Base-by-base conservation (phyloP, 1,140 invertebrate genomes). In the Leucophenga varia region DNA sequence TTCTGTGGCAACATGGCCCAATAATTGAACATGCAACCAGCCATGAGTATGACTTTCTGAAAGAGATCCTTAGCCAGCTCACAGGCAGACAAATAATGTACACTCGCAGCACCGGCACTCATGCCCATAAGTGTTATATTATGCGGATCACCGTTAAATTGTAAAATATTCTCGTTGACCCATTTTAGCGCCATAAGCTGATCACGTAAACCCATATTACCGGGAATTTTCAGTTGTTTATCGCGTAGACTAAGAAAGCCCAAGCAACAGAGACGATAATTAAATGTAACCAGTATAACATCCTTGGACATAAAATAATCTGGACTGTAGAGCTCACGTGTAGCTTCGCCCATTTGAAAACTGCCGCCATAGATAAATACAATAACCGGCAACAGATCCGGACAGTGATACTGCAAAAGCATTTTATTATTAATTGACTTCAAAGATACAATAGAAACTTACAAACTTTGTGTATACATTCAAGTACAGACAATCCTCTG, bases 361-460 rank as follows among this genome's bases (percentile, higher is more conserved):
- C 67, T 79, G 14, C 87, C 86, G 2, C 86, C 86, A 64, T 88
- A 81, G 31, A 89, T 80, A 73, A 77, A 88, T 0, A 88, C 78
- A 63, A 88, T 78, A 1, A 88, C 85, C 0, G 86, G 80, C 14
- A 54, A 16, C 4, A 30, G 46, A 4, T 32, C 18, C 1, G 18
- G 16, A 6, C 21, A 40, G 10, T 40, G 6, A 17, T 45, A n/a
- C 43, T 49, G 32, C 2, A 43, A 28, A 3, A 37, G 3, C 7
- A 30, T n/a, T 30, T 8, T 7, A 8, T n/a, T 8, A 37, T 17
- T 14, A 3, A 12, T 37, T 37, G n/a, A 37, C 5, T 14, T 13
- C 8, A 5, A 37, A 8, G 19, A 37, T 3, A 28, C n/a, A 20
- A 16, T 2, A 7, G 8, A 21, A 69, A 56, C 60, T 48, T 56